Conservation (phyloP, 2,113 vertebrate species). For the Podarcis muralis region DNA sequence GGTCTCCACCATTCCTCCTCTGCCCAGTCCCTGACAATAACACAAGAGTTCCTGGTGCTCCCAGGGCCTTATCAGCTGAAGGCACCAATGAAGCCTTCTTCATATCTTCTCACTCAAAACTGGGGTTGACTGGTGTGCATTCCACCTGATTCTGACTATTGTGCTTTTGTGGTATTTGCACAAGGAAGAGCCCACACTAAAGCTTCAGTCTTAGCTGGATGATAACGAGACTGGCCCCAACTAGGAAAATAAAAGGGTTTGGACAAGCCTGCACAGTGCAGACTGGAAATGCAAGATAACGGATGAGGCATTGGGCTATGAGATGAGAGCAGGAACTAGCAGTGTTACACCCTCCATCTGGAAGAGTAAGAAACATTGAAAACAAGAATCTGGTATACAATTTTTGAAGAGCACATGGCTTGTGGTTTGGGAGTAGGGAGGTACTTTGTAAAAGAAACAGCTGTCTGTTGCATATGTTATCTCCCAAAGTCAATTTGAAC, state of each 20-base stretch:
- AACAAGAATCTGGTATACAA: conserved; percentile 5
- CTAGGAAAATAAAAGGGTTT: not conserved
- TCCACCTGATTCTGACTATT: too few species aligned
- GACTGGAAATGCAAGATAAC: conserved; percentile 15
- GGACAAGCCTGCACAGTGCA: not conserved
- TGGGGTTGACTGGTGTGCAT: too few species aligned
- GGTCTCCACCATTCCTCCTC: too few species aligned
- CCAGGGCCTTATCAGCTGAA: too few species aligned
- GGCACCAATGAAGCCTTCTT: too few species aligned
- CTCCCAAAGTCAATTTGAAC: too few species aligned
- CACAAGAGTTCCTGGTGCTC: too few species aligned
- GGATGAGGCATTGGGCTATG: not conserved
- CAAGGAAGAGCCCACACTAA: not conserved
- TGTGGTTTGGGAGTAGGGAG: not conserved
- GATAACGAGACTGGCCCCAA: not conserved
- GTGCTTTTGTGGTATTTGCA: not conserved
- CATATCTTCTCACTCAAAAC: too few species aligned
- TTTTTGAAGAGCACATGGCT: accelerated
- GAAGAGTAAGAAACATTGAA: not conserved
- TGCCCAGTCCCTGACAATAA: too few species aligned
- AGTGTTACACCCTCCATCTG: not conserved
- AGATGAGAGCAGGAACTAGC: conserved; percentile 7
- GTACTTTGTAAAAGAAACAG: not conserved
- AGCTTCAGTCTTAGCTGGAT: not conserved
- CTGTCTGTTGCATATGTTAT: not conserved